Evolutionary conservation across 2,113 vertebrate species (phyloP), one percentile per base, ranked within the genome.

Genomic region (Panurus biarmicus): DNA sequence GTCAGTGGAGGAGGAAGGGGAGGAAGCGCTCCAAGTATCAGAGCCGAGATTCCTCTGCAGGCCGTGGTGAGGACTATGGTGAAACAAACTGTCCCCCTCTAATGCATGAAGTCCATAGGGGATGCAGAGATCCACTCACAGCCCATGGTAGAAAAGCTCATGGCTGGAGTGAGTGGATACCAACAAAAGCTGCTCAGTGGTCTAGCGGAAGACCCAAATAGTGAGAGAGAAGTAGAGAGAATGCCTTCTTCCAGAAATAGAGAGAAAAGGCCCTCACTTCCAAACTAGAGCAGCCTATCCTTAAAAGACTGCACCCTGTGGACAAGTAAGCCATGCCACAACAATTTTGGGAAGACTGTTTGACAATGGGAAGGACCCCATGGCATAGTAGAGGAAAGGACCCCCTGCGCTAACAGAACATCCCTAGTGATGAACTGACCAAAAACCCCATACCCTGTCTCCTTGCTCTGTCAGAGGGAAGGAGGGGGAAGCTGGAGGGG

Each of bases 271-370:
- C 12, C n/a, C 35, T 33, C 20, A 11, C 28, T 38, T 33, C 26
- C 57, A 61, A 61, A 50, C 35, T 21, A 50, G 10, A 25, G 28
- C 16, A 33, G 12, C 28, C 44, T 38, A 5, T 50, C 10, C 58
- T 61, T 51, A 28, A 26, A 50, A 62, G 8, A 8, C 13, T 50
- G 45, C 13, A 28, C 23, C 8, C 23, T 1, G 0, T 42, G 29
- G 29, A 12, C 1, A 3, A 42, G 18, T n/a, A 7, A 42, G 2
- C 45, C 14, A 17, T 2, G 1, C 18, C 19, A 28, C 24, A 42
- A 14, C 11, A 18, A 14, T 51, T 53, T 42, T 29, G 36, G 23
- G 24, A 77, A 51, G 14, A 53, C 19, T n/a, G 0, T 42, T n/a
- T n/a, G 23, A 5, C 29, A 1, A 3, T 42, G 29, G 28, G 19